Percentiles rank a stretch among this genome's conserved stretches.
These are phyloP conservation scores for Zaprionus taronus DNA, from an alignment of 1,140 invertebrate species.

Conservation along the genomic window DNA sequence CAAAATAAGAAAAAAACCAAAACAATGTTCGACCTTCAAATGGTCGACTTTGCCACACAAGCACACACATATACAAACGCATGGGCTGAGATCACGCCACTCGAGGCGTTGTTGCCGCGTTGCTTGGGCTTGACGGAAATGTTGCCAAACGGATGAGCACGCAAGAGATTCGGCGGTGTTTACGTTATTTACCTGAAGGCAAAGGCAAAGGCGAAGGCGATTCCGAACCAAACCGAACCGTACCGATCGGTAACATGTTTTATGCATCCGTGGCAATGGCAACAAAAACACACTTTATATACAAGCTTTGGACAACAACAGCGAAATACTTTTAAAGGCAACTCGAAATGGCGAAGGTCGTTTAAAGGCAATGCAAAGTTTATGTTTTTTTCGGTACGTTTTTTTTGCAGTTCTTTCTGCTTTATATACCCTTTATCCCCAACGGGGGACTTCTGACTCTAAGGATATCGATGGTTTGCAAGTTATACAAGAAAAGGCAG, in stretches of 20 bases:
- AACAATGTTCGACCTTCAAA: conserved; percentile 73
- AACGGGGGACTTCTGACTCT: background rate
- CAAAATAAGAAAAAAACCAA: conserved; percentile 15
- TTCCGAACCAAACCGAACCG: conserved; percentile 26
- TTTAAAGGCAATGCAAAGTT: conserved; percentile 68
- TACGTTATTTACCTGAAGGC: conserved; percentile 45
- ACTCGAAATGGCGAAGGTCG: conserved; percentile 73
- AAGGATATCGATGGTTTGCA: background rate
- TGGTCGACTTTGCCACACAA: conserved; percentile 50
- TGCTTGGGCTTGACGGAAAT: conserved; percentile 68
- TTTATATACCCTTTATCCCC: conserved; percentile 12
- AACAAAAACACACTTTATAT: conserved; percentile 60
- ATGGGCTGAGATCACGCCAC: conserved; percentile 50
- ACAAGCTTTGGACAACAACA: conserved; percentile 57
- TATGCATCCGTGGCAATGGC: conserved; percentile 69
- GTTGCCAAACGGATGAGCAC: conserved; percentile 68
- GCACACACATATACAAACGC: conserved; percentile 32
- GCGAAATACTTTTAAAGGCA: conserved; percentile 76
- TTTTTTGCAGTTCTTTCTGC: conserved; percentile 41
- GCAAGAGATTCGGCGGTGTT: conserved; percentile 44
- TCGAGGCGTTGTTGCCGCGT: conserved; percentile 64
- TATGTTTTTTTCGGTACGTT: conserved; percentile 49
- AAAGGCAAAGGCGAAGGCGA: conserved; percentile 51
- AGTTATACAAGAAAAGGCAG: background rate
- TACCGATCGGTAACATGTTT: conserved; percentile 75